Conservation (phyloP, 2,113 vertebrate species). For the Aramus guarauna region DNA sequence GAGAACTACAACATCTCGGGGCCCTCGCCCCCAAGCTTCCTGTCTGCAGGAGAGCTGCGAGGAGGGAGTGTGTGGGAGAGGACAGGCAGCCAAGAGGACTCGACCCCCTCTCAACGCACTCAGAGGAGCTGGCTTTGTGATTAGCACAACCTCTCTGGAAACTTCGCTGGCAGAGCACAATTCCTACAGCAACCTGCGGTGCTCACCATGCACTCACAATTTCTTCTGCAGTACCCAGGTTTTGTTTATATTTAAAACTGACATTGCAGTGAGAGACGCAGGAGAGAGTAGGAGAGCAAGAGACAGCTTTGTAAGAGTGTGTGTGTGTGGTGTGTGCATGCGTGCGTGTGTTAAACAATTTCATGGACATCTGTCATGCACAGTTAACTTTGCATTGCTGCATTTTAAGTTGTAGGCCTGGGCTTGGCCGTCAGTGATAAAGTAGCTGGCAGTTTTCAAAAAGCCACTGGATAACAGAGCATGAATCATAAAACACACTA, state of each 20-base stretch:
- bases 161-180: not conserved
- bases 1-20: not conserved
- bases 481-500: conserved; percentile 88
- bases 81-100: not conserved
- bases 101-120: rapidly evolving
- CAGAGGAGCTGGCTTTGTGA: not conserved
- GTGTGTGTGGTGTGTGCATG: conserved; percentile 55
- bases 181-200: not conserved
- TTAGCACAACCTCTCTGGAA: not conserved
- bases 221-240: not conserved
- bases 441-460: conserved; percentile 85
- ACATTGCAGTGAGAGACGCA: not conserved
- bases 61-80: not conserved
- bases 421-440: conserved; percentile 81
- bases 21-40: not conserved
- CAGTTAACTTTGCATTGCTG: conserved; percentile 92
- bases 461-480: conserved; percentile 82
- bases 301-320: conserved; percentile 68
- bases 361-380: conserved; percentile 93
- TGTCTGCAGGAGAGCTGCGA: not conserved
- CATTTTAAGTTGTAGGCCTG: conserved; percentile 83
- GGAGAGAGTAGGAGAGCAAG: not conserved
- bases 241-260: conserved; percentile 63
- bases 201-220: not conserved
- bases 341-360: conserved; percentile 91